These are phyloP conservation scores for Parasteatoda tepidariorum DNA, from an alignment of 1,140 invertebrate genomes.

Conservation along the genomic window DNA sequence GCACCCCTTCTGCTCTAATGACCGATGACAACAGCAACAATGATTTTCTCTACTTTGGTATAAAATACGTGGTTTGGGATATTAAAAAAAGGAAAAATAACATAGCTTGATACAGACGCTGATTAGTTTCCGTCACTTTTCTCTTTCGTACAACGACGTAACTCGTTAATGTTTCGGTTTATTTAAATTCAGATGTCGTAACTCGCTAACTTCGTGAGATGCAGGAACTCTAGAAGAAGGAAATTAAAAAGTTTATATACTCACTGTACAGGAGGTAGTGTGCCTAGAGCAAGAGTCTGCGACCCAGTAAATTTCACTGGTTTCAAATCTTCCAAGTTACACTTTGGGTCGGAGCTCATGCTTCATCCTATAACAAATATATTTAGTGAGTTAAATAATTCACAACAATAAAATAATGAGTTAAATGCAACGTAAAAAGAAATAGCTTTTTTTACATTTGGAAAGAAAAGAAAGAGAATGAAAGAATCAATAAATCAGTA, in stretches of 20 bases:
- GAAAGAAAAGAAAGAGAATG: neutral
- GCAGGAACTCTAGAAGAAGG: no score
- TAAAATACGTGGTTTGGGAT: no score
- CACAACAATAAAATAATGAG: neutral
- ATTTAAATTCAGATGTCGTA: no score
- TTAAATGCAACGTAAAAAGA: neutral
- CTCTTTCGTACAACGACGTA: no score
- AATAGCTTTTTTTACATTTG: neutral
- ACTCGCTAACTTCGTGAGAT: no score
- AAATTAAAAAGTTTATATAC: neutral
- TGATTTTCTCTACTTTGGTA: no score
- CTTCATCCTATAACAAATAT: slow-evolving; percentile 45
- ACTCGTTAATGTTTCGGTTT: no score
- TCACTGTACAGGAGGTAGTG: slow-evolving; percentile 51
- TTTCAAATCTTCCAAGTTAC: slow-evolving; percentile 57
- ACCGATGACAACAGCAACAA: no score
- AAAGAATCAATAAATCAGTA: neutral
- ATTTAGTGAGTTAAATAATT: neutral
- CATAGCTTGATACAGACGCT: no score
- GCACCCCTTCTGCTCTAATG: no score
- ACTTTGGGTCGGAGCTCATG: slow-evolving; percentile 57
- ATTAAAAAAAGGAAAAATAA: no score
- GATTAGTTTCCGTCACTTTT: no score
- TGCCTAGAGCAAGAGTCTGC: slow-evolving; percentile 42
- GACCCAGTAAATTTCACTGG: slow-evolving; percentile 52